phyloP scores from a whole-genome alignment of 92 coral and sea anemone species.

The Micromussa lordhowensis region DNA sequence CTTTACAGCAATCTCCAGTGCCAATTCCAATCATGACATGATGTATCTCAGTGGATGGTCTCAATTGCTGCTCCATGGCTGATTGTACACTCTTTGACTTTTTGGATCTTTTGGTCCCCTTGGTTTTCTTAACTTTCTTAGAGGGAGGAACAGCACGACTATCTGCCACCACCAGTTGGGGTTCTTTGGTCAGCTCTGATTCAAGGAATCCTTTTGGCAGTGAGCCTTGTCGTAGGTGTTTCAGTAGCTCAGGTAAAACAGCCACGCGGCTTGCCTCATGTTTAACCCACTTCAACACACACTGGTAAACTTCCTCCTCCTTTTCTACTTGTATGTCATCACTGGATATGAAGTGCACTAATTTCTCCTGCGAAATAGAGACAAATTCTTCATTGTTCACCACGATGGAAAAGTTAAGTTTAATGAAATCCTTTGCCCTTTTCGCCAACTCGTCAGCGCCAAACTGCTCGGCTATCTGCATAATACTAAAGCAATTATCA shows the following conservation, averaged over 20 bases:
- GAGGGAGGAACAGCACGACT: conserved; percentile 1
- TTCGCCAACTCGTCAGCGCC: conserved; percentile 55
- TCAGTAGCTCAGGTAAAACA: conserved; percentile 55
- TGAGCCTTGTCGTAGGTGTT: conserved; percentile 30
- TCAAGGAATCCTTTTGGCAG: conserved; percentile 59
- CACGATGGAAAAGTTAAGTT: conserved; percentile 58
- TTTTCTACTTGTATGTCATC: conserved; percentile 68
- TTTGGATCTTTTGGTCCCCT: conserved; percentile 38
- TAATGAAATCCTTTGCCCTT: conserved; percentile 61
- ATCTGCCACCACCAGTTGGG: conserved; percentile 21
- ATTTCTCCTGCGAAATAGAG: conserved; percentile 45
- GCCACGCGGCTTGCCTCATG: conserved; percentile 44
- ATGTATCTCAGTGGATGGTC: conserved; percentile 73
- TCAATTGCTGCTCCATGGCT: background rate
- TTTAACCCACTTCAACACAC: conserved; percentile 76
- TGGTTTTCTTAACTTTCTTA: conserved; percentile 35
- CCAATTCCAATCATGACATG: conserved; percentile 69
- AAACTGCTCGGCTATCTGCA: conserved; percentile 72
- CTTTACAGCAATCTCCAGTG: conserved; percentile 57
- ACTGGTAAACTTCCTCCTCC: conserved; percentile 73
- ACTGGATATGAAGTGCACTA: conserved; percentile 48
- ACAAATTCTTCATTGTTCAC: conserved; percentile 72
- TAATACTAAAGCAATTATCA: conserved; percentile 73
- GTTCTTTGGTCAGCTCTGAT: conserved; percentile 48
- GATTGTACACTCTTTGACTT: conserved; percentile 24